Conservation (phyloP, 2,797 vertebrate genomes). For the Steatocranus sp. region DNA sequence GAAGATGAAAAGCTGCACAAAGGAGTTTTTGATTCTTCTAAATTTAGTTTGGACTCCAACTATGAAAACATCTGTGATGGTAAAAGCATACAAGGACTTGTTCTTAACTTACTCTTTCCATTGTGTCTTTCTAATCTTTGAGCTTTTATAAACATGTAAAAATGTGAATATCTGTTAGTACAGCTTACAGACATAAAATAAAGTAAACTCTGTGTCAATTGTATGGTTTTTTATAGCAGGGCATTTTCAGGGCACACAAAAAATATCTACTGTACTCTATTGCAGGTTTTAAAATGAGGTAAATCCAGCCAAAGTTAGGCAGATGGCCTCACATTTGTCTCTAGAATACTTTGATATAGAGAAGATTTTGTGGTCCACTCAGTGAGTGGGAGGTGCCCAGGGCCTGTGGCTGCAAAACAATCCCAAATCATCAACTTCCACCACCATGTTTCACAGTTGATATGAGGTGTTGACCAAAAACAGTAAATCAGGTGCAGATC, state of each 20-base stretch:
- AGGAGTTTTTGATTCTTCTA: conserved; percentile 32
- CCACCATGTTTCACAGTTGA: neutral
- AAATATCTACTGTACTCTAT: neutral
- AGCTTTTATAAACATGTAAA: neutral
- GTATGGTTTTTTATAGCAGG: neutral
- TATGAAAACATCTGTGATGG: neutral
- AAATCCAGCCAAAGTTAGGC: neutral
- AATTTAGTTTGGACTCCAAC: conserved; percentile 28
- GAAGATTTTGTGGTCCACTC: neutral
- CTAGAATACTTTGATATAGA: neutral
- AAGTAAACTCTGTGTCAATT: neutral
- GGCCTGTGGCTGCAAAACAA: neutral
- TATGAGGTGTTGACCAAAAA: neutral
- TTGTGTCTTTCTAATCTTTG: neutral
- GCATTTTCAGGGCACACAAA: neutral
- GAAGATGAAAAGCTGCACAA: conserved; percentile 38
- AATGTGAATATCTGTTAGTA: neutral
- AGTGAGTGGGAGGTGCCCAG: neutral
- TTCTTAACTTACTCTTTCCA: neutral
- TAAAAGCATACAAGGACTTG: neutral
- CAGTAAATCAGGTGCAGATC: neutral
- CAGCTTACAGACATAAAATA: neutral
- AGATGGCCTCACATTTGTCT: neutral
- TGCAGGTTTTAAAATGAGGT: neutral
- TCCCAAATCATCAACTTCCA: neutral